Base-by-base conservation (phyloP, 2,113 vertebrate species). In the Stigmatopora nigra region DNA sequence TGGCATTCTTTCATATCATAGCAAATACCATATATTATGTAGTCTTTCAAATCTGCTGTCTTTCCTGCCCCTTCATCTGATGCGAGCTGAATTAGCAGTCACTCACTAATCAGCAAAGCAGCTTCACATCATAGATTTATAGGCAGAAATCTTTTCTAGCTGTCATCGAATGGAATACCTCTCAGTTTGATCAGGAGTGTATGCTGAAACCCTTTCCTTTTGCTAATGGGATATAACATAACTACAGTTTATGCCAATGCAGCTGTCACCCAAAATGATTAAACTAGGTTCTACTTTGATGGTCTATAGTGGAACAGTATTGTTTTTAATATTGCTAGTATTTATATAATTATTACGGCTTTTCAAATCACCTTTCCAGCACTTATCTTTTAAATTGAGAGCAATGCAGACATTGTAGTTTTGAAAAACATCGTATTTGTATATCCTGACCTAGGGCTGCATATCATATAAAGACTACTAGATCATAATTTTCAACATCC, bases 51-150 rank as follows among this genome's bases (percentile, higher is more conserved):
- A 80, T 74, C 44, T 52, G 71, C 62, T 41, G 38, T 41, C 38
- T 25, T 49, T 25, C 38, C 47, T 69, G 45, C 57, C 69, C 25
- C 38, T 46, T 25, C n/a, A 78, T 86, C 78, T 81, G 65, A 63
- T 56, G 25, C n/a, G 65, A 73, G 67, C 51, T 71, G 76, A 73
- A 82, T 76, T 78, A 77, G 19, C 73, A 57, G 61, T 46, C 44
- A 71, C 67, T 78, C 44, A 73, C 65, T 78, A 77, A 84, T 84
- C 75, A 80, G 73, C 72, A 71, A 51, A 71, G 68, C 71, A 63
- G 63, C 57, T 59, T 61, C 78, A 76, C 81, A 67, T 80, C 72
- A 76, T 65, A 69, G 78, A 82, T 85, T 79, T 81, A 79, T 76
- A 73, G 76, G 77, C 19, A 41, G 61, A 38, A 16, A 53, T 69